Evolutionary conservation across 2,797 vertebrate species (phyloP).

Genomic region (Smutsia temminckii): DNA sequence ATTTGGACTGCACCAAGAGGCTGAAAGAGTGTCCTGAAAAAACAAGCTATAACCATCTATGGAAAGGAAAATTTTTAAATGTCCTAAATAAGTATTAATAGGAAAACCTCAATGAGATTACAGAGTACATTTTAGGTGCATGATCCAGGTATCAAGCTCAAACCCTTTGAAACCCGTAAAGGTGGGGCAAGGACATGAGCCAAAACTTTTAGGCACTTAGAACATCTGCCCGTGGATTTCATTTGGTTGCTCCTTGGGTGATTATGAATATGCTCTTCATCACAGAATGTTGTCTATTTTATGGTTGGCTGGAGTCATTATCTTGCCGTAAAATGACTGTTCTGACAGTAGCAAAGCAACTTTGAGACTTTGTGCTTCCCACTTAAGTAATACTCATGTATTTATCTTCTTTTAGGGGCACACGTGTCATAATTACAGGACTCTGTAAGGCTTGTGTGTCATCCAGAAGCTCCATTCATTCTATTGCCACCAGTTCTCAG

Average conservation of each 20-base stretch:
- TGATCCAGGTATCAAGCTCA: background rate
- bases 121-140: background rate
- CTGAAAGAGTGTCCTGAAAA: background rate
- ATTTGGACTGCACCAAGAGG: background rate
- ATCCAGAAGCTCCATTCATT: background rate
- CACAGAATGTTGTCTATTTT: background rate
- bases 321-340: background rate
- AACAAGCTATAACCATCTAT: background rate
- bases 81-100: background rate
- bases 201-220: background rate
- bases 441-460: background rate
- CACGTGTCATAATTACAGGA: background rate
- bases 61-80: background rate
- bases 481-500: background rate
- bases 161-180: background rate
- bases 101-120: background rate
- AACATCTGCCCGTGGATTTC: background rate
- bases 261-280: background rate
- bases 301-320: background rate
- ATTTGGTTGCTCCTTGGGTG: background rate
- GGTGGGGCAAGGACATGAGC: background rate
- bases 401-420: background rate
- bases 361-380: background rate
- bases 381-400: background rate
- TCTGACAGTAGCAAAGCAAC: background rate